Evolutionary conservation across 2,888 invertebrate species (phyloP), one percentile per base, ranked within the genome.

Genomic region (Stenurella melanura): DNA sequence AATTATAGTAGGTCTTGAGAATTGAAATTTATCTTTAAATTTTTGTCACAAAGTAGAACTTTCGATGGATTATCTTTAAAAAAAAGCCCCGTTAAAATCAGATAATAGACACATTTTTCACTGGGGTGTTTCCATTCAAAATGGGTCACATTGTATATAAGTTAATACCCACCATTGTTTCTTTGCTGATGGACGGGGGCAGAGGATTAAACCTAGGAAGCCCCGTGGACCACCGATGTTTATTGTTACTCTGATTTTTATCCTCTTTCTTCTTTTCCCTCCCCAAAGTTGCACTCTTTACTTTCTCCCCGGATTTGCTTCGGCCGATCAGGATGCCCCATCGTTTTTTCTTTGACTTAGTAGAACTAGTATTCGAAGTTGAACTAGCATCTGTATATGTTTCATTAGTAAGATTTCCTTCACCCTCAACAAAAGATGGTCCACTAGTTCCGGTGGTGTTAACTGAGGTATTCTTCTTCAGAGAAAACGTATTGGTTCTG

Each of bases 131-230:
- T n/a, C n/a, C n/a, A n/a, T n/a, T n/a, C n/a, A n/a, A n/a, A n/a
- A n/a, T n/a, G n/a, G n/a, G n/a, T n/a, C n/a, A n/a, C n/a, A n/a
- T 26, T 26, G 26, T 26, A 26, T 26, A 26, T 26, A 26, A 21
- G 12, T 26, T 60, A 6, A 61, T 34, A 89, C 91, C 90, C 85
- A 95, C 95, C 94, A 95, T 92, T 80, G 94, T 94, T 90, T 95
- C 95, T 90, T 95, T 95, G 85, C 94, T 95, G 85, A 94, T 94
- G 67, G 93, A 93, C 0, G 95, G 94, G 30, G 95, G 95, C 75
- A 95, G 89, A 5, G 95, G 95, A 86, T 94, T 93, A 56, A 93
- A 91, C 83, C 93, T 92, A 17, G 94, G 94, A 80, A 93, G 90
- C 0, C 93, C 95, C 0, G 94, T 94, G 0, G 94, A 94, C 94